Conservation (phyloP, 2,888 invertebrate genomes). For the Thereva nobilitata region DNA sequence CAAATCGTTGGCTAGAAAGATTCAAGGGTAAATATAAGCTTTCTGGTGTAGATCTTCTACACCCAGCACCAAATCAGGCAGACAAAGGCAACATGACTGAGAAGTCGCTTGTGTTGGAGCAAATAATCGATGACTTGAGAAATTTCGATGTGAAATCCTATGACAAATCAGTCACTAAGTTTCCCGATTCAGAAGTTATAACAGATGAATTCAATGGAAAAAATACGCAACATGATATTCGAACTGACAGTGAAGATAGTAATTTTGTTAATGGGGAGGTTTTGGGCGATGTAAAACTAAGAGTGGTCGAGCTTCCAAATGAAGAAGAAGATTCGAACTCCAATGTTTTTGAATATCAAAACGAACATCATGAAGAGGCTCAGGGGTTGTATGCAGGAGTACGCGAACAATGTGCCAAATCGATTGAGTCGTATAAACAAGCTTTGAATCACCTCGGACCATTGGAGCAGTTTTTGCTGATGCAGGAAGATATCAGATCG, state of each 20-base stretch:
- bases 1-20: conserved; percentile 36
- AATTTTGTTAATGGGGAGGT: too few species aligned
- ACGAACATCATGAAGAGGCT: neutral
- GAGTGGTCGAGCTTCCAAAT: too few species aligned
- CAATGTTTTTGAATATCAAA: conserved; percentile 1
- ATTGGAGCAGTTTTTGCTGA: conserved; percentile 17
- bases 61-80: neutral
- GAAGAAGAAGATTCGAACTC: too few species aligned
- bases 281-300: too few species aligned
- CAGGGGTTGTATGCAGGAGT: neutral
- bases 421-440: conserved; percentile 18
- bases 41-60: conserved; percentile 4
- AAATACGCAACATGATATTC: neutral
- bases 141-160: neutral
- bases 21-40: conserved; percentile 26
- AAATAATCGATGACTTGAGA: conserved; percentile 37
- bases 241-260: too few species aligned
- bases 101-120: conserved; percentile 35
- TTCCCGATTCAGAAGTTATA: neutral
- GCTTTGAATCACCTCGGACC: conserved; percentile 13
- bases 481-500: conserved; percentile 12
- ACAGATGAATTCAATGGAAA: conserved; percentile 10
- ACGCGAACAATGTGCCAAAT: neutral
- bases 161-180: neutral
- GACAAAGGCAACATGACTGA: neutral